A percentile compares a stretch with the other conserved stretches of the same genome.
Evolutionary conservation across 2,797 vertebrate genomes (phyloP).

Genomic region (Lerista edwardsae): DNA sequence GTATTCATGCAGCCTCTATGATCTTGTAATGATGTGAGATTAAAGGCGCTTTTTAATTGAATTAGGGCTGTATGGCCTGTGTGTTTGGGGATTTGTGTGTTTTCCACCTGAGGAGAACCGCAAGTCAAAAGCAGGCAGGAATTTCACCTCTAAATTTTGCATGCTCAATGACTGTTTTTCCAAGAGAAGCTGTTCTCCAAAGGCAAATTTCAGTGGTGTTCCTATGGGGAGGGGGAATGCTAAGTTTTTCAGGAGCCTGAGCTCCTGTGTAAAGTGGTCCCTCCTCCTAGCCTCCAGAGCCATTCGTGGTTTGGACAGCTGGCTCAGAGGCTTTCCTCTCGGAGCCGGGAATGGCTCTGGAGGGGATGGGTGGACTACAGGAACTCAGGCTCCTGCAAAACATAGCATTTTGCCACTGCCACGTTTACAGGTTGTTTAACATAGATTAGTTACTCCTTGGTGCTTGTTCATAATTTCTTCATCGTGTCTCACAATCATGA

Average conservation of each 20-base stretch:
- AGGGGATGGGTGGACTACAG: too few species aligned
- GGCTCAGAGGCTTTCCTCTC: too few species aligned
- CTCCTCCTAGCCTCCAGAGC: too few species aligned
- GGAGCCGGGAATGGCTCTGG: too few species aligned
- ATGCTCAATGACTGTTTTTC: too few species aligned
- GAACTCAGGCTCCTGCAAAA: too few species aligned
- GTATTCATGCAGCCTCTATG: neutral
- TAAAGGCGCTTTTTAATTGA: slow-evolving; percentile 15
- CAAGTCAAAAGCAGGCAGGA: neutral
- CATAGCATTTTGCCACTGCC: too few species aligned
- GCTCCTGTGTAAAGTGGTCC: too few species aligned
- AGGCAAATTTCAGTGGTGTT: too few species aligned
- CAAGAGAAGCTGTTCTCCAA: neutral
- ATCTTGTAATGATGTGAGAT: neutral
- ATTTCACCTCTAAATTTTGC: neutral
- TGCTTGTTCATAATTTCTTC: neutral
- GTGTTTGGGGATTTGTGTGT: neutral
- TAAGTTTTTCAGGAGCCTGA: too few species aligned
- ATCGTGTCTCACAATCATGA: neutral
- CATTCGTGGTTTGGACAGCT: too few species aligned
- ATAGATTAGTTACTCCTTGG: neutral
- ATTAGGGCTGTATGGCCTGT: neutral
- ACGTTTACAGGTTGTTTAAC: neutral
- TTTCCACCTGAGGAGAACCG: neutral
- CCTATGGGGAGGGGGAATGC: too few species aligned